Evolutionary conservation across 1,140 invertebrate species (phyloP).

Genomic region (Drosophila pandora): DNA sequence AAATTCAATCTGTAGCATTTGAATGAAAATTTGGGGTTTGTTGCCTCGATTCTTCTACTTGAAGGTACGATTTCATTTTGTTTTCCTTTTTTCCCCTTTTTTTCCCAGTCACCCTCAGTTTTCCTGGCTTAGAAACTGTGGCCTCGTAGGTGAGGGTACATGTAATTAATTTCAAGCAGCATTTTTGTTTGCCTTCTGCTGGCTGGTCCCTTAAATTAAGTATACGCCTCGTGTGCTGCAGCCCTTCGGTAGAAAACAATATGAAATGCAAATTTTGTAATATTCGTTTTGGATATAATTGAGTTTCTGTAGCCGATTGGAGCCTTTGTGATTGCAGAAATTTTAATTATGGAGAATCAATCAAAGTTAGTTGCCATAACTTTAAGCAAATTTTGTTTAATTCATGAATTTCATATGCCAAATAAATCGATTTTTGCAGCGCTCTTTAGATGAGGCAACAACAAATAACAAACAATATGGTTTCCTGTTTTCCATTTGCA

Average conservation of each 20-base stretch:
- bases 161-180: conserved; percentile 73
- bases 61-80: conserved; percentile 38
- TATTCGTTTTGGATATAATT: conserved; percentile 8
- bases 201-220: conserved; percentile 35
- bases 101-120: neutral
- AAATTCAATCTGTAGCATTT: conserved; percentile 52
- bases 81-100: conserved; percentile 7
- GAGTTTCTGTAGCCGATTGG: neutral
- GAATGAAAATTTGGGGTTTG: conserved; percentile 57
- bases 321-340: neutral
- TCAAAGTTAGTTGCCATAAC: neutral
- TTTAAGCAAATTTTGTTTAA: too few species aligned
- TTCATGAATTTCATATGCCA: conserved; percentile 2
- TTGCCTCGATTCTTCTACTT: conserved; percentile 53
- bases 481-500: conserved; percentile 49
- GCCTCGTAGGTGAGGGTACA: conserved; percentile 6
- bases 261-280: conserved; percentile 13
- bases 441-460: conserved; percentile 6
- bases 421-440: conserved; percentile 45
- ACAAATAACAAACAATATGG: conserved; percentile 31
- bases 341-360: neutral
- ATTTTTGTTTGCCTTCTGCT: conserved; percentile 46
- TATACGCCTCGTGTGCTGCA: conserved; percentile 18
- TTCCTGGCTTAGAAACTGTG: conserved; percentile 35
- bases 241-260: conserved; percentile 15